phyloP scores from a whole-genome alignment of 2,888 invertebrate species.

The Xanthorhoe designata region DNA sequence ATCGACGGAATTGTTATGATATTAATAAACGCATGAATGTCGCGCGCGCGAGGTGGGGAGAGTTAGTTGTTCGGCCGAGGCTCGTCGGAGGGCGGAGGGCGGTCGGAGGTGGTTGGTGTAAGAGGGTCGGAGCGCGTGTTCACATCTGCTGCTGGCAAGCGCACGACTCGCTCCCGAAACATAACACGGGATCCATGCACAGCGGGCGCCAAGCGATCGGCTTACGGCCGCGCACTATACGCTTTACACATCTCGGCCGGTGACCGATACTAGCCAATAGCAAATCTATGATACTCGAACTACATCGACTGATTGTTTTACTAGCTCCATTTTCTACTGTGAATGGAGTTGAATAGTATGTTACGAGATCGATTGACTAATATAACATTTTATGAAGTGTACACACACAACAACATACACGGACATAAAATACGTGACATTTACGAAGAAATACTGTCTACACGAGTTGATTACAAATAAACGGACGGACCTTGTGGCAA shows the following conservation, averaged over 20 bases:
- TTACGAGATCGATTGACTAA: background rate
- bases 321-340: constrained; percentile 38
- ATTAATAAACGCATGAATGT: background rate
- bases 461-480: constrained; percentile 47
- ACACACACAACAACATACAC: constrained; percentile 43
- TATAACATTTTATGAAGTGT: constrained; percentile 36
- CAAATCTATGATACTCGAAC: constrained; percentile 31
- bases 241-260: constrained; percentile 17
- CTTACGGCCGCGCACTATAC: constrained; percentile 38
- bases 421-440: constrained; percentile 43
- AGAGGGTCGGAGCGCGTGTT: constrained; percentile 22
- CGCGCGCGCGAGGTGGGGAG: constrained; percentile 3
- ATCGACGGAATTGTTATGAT: background rate
- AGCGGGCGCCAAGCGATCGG: constrained; percentile 53
- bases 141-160: constrained; percentile 37
- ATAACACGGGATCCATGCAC: constrained; percentile 58
- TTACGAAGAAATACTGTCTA: constrained; percentile 50
- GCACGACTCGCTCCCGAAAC: constrained; percentile 38
- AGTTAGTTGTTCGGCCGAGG: constrained; percentile 19
- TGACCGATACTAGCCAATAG: constrained; percentile 22
- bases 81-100: constrained; percentile 19
- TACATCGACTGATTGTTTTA: constrained; percentile 32
- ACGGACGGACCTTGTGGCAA: constrained; percentile 43
- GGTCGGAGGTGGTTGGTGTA: background rate
- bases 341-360: constrained; percentile 37